phyloP scores from a whole-genome alignment of 2,888 invertebrate species.

The Tetramorium bicarinatum region DNA sequence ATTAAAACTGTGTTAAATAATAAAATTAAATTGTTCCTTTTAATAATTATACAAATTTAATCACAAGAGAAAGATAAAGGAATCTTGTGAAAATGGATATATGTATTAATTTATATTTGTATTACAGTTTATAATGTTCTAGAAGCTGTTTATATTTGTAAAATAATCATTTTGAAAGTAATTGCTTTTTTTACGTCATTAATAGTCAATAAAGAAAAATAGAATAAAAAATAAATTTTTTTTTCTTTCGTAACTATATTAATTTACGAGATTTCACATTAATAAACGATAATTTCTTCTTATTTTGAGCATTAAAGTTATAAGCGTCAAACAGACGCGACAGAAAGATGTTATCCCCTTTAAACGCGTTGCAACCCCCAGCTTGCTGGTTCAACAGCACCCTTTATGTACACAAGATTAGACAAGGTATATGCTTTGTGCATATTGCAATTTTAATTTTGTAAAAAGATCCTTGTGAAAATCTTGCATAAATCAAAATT shows the following conservation, averaged over 20 bases:
- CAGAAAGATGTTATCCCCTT: conserved; percentile 65
- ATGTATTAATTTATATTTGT: background rate
- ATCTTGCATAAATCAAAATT: conserved; percentile 25
- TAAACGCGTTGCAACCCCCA: conserved; percentile 55
- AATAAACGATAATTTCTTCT: background rate
- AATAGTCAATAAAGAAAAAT: background rate
- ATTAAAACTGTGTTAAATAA: background rate
- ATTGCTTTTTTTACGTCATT: background rate
- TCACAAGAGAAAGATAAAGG: background rate
- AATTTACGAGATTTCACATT: background rate
- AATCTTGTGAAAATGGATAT: background rate
- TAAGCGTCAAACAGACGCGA: background rate
- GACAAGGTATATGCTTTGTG: conserved; percentile 40
- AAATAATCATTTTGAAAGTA: background rate
- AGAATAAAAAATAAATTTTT: background rate
- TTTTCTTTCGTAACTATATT: background rate
- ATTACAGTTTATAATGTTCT: background rate
- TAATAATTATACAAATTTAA: conserved; percentile 23
- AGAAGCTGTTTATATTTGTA: background rate
- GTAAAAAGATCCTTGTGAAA: conserved; percentile 56
- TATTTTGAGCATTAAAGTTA: background rate
- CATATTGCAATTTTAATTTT: conserved; percentile 61
- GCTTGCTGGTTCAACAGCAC: conserved; percentile 57
- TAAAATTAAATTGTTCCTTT: background rate
- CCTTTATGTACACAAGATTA: conserved; percentile 65